A percentile compares a stretch with the other conserved stretches of the same genome.
Conservation (phyloP, 2,797 vertebrate genomes). For the Semotilus atromaculatus region DNA sequence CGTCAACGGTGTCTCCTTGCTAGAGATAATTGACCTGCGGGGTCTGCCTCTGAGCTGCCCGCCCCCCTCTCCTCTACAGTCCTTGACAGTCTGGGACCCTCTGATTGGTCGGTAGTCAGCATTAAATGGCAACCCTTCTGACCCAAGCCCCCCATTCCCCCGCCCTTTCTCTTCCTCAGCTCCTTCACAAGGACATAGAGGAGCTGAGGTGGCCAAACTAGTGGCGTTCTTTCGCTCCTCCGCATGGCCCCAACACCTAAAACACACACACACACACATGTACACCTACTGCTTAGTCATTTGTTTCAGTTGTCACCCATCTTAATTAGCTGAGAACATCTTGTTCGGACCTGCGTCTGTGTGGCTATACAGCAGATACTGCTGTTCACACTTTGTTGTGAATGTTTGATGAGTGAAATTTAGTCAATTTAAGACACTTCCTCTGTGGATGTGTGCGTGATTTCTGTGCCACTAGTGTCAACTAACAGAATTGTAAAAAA, state of each 20-base stretch:
- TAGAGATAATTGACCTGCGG: slow-evolving; percentile 78
- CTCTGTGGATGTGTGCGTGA: slow-evolving; percentile 53
- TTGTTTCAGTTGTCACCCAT: slow-evolving; percentile 72
- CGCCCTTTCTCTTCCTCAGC: slow-evolving; percentile 50
- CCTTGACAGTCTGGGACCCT: slow-evolving; percentile 70
- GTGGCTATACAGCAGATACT: slow-evolving; percentile 62
- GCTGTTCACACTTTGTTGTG: slow-evolving; percentile 66
- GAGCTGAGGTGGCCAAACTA: slow-evolving; percentile 56
- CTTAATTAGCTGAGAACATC: slow-evolving; percentile 73
- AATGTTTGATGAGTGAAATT: slow-evolving; percentile 31
- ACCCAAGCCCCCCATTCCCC: slow-evolving; percentile 65
- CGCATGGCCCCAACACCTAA: slow-evolving; percentile 15
- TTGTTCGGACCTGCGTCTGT: slow-evolving; percentile 58
- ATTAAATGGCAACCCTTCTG: slow-evolving; percentile 74
- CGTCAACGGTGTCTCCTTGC: slow-evolving; percentile 75
- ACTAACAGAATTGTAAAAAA: background rate
- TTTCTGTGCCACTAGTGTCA: slow-evolving; percentile 45
- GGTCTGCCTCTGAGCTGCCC: slow-evolving; percentile 73
- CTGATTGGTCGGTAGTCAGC: slow-evolving; percentile 78
- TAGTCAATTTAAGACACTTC: background rate
- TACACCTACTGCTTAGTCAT: slow-evolving; percentile 67
- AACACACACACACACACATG: slow-evolving; percentile 40
- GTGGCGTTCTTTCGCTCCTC: slow-evolving; percentile 23
- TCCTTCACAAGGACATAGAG: slow-evolving; percentile 57
- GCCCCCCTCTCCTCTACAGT: slow-evolving; percentile 64